Conservation (phyloP, 2,888 invertebrate genomes). For the Mycalesis mineus region DNA sequence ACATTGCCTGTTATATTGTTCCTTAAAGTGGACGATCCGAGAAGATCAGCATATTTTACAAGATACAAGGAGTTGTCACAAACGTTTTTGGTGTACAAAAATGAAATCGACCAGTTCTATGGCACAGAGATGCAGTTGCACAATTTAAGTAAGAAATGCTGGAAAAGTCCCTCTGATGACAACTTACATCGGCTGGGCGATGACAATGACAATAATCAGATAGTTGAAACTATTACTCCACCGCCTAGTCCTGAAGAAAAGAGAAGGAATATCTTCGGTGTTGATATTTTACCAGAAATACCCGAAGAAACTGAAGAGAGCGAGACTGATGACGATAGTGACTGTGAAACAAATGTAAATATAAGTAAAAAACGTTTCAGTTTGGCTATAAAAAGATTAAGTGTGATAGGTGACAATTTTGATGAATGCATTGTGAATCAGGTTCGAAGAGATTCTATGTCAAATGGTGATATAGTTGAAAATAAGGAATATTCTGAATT, state of each 20-base stretch:
- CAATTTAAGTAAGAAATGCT: conserved; percentile 63
- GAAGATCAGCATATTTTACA: conserved; percentile 53
- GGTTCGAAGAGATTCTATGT: conserved; percentile 56
- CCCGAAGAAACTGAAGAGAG: conserved; percentile 72
- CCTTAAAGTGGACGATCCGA: conserved; percentile 52
- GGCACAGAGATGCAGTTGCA: conserved; percentile 63
- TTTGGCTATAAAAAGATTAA: conserved; percentile 71
- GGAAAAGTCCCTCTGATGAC: conserved; percentile 72
- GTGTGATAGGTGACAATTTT: conserved; percentile 69
- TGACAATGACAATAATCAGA: conserved; percentile 40
- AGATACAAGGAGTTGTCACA: conserved; percentile 62
- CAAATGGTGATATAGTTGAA: conserved; percentile 44
- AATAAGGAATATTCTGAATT: conserved; percentile 57
- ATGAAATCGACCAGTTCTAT: conserved; percentile 49
- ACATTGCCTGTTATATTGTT: conserved; percentile 60
- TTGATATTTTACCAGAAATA: conserved; percentile 75
- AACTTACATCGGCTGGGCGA: conserved; percentile 51
- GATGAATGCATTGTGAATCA: conserved; percentile 70
- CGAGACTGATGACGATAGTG: conserved; percentile 45
- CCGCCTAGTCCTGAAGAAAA: conserved; percentile 71
- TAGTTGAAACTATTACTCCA: conserved; percentile 57
- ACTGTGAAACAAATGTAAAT: conserved; percentile 31
- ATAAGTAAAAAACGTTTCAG: conserved; percentile 60
- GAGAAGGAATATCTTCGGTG: conserved; percentile 67
- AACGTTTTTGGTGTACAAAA: conserved; percentile 60